Conservation (phyloP, 1,140 invertebrate species). For the Bathynomus jamesi region DNA sequence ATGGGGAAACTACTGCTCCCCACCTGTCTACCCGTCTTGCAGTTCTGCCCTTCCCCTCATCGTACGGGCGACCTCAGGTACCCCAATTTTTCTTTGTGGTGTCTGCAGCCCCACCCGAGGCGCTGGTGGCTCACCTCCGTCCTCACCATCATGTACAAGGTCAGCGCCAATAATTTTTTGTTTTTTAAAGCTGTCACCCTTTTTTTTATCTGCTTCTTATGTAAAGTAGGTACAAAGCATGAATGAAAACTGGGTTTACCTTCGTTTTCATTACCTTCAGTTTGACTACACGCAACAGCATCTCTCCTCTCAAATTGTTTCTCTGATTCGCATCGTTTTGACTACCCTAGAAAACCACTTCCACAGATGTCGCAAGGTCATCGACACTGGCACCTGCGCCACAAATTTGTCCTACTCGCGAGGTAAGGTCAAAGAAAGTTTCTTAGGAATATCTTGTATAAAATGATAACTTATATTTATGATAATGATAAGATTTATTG, state of each 20-base stretch:
- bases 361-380: conserved; percentile 72
- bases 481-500: too few relatives aligned
- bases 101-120: conserved; percentile 71
- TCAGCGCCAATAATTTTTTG: conserved; percentile 43
- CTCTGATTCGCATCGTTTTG: conserved; percentile 80
- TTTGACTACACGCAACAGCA: conserved; percentile 84
- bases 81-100: conserved; percentile 65
- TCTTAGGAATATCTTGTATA: too few relatives aligned
- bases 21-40: conserved; percentile 72
- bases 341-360: conserved; percentile 87
- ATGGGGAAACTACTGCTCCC: conserved; percentile 80
- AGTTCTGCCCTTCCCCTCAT: conserved; percentile 76
- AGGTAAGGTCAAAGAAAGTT: too few relatives aligned
- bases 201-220: too few relatives aligned
- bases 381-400: conserved; percentile 64
- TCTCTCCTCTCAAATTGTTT: conserved; percentile 66
- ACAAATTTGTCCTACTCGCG: conserved; percentile 58
- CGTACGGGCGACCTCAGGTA: conserved; percentile 41
- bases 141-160: conserved; percentile 94
- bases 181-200: too few relatives aligned
- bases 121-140: conserved; percentile 86
- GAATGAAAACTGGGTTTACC: too few relatives aligned
- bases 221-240: too few relatives aligned
- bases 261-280: conserved; percentile 51
- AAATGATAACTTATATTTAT: too few relatives aligned